Conservation (phyloP, 1,140 invertebrate genomes). For the Lerema accius region DNA sequence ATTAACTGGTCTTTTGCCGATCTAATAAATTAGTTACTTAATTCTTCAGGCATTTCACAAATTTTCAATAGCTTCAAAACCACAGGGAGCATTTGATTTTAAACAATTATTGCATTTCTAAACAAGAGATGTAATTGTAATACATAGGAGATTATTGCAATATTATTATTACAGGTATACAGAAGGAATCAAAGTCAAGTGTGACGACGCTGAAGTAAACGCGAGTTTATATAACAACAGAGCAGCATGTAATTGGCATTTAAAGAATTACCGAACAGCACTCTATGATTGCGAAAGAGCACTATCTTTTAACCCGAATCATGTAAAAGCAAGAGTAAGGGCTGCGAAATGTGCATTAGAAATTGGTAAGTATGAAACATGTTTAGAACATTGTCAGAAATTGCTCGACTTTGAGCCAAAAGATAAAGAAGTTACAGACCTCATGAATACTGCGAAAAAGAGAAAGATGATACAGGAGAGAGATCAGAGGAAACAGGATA, state of each 20-base stretch:
- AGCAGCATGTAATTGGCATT: constrained; percentile 92
- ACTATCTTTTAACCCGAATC: constrained; percentile 89
- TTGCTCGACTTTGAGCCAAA: constrained; percentile 84
- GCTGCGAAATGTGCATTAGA: constrained; percentile 89
- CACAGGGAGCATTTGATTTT: too few relatives aligned
- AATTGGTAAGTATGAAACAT: constrained; percentile 88
- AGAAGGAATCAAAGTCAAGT: constrained; percentile 93
- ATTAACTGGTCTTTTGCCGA: too few relatives aligned
- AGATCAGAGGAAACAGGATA: constrained; percentile 79
- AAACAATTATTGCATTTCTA: too few relatives aligned
- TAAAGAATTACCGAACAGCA: constrained; percentile 91
- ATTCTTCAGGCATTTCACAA: too few relatives aligned
- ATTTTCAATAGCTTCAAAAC: too few relatives aligned
- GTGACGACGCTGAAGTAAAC: constrained; percentile 89
- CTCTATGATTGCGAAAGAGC: constrained; percentile 84
- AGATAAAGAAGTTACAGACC: constrained; percentile 83
- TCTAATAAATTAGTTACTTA: too few relatives aligned
- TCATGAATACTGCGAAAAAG: constrained; percentile 86
- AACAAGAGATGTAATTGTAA: too few relatives aligned
- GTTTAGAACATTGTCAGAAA: constrained; percentile 89
- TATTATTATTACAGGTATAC: constrained; percentile 85
- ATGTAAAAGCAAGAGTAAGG: constrained; percentile 91
- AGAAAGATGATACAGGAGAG: constrained; percentile 85
- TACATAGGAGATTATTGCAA: too few relatives aligned
- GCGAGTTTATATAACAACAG: constrained; percentile 95